Conservation (phyloP, 2,113 vertebrate species). For the Rhea americana region DNA sequence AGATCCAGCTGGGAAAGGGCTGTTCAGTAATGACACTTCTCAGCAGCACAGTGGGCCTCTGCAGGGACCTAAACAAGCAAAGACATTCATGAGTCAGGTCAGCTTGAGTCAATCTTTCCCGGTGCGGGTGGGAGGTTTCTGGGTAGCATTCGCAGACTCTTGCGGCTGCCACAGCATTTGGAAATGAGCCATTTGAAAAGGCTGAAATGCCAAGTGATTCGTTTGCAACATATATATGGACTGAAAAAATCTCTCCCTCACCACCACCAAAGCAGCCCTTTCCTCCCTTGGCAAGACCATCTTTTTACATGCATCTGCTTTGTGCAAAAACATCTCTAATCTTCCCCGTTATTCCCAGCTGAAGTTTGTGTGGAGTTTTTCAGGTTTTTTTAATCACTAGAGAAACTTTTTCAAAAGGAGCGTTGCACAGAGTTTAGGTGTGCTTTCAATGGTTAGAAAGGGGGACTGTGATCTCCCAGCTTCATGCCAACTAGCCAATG, state of each 20-base stretch:
- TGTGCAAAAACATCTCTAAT: background rate
- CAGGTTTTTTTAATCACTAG: background rate
- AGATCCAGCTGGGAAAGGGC: conserved; percentile 6
- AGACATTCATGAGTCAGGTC: background rate
- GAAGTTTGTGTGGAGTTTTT: background rate
- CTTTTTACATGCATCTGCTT: background rate
- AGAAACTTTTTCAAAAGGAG: background rate
- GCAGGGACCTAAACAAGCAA: background rate
- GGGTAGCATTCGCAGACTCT: background rate
- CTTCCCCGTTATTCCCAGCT: background rate
- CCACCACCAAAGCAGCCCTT: background rate
- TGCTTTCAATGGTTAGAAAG: background rate
- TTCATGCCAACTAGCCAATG: background rate
- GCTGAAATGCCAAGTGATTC: background rate
- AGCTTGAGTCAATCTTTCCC: conserved; percentile 29
- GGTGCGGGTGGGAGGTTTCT: accelerated
- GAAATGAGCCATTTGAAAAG: background rate
- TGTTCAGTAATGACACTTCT: background rate
- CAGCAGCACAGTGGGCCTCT: background rate
- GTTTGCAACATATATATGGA: background rate
- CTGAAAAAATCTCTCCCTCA: background rate
- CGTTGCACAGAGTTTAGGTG: background rate
- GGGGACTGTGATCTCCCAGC: background rate
- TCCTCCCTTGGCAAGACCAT: background rate
- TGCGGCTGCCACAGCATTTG: background rate